Conservation (phyloP, 2,888 invertebrate genomes). For the Lithophane socia region DNA sequence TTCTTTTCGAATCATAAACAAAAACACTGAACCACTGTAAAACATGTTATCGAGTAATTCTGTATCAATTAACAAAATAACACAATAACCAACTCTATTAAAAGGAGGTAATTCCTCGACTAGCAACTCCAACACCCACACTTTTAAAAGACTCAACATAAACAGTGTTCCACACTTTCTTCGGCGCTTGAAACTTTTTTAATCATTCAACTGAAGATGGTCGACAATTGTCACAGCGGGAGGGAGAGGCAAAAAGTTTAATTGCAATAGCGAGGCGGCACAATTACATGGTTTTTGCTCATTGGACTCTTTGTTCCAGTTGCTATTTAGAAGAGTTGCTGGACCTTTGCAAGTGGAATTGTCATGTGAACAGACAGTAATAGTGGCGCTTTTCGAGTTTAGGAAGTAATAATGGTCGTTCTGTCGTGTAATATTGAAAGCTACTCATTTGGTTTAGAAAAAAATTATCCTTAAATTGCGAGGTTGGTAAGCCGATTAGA, state of each 20-base stretch:
- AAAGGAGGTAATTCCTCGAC: slow-evolving; percentile 24
- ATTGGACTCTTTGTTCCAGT: slow-evolving; percentile 50
- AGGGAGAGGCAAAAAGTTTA: slow-evolving; percentile 77
- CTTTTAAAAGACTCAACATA: slow-evolving; percentile 39
- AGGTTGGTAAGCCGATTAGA: not conserved
- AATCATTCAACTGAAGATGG: slow-evolving; percentile 68
- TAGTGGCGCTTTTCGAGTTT: not conserved
- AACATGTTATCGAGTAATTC: not conserved
- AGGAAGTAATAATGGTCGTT: not conserved
- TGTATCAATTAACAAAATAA: not conserved
- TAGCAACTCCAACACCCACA: slow-evolving; percentile 13
- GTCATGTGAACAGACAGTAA: slow-evolving; percentile 8
- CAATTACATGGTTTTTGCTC: slow-evolving; percentile 78
- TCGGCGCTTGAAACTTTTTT: slow-evolving; percentile 71
- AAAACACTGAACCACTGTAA: not conserved
- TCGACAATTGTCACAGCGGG: slow-evolving; percentile 65
- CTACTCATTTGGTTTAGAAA: not conserved
- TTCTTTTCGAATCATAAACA: not conserved
- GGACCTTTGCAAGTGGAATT: slow-evolving; percentile 17
- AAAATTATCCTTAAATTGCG: not conserved
- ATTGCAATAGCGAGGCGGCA: slow-evolving; percentile 75
- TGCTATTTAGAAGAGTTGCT: slow-evolving; percentile 42
- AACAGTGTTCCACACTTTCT: slow-evolving; percentile 62
- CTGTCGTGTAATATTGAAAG: no score
- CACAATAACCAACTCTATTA: not conserved